Evolutionary conservation across 2,888 invertebrate genomes (phyloP), one percentile per base, ranked within the genome.

Genomic region (Fabriciana adippe): DNA sequence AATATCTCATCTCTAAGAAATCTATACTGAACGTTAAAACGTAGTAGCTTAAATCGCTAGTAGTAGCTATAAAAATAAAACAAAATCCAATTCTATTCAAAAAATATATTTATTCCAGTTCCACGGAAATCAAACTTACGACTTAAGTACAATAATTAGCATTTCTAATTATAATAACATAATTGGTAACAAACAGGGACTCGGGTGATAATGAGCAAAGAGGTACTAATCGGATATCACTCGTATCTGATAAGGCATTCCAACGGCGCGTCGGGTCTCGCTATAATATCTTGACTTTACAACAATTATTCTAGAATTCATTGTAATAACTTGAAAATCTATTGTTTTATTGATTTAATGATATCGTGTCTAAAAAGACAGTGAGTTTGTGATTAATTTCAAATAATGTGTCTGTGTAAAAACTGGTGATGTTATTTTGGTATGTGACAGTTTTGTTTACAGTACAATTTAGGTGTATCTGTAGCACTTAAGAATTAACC

Each of bases 231-330:
- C 64, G 53, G 55, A 59, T 72, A 72, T 71, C 68, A 63, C 35
- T 60, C 53, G 21, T 69, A 72, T 68, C 72, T 65, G 72, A 72
- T 72, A 72, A 72, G 45, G 62, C 67, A 70, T 70, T 70, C 68
- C 60, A 60, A 41, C 55, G 47, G 21, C 55, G 51, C 55, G 51
- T 16, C 55, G 51, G 35, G 56, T 57, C 47, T 56, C 47, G 67
- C 31, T 16, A 56, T 64, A 66, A 64, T 47, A 61, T 61, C 69
- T 64, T 61, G 16, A 56, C 4, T 48, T 66, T 18, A n/a, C 31
- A 51, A 41, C 18, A 59, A 51, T 55, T 47, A 45, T 57, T 63
- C 63, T 67, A 63, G 53, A 66, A 66, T n/a, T 35, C 31, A 14
- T 15, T 50, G 48, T 41, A 55, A 31, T 48, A n/a, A 59, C 47